Evolutionary conservation across 2,113 vertebrate genomes (phyloP).

Genomic region (Collichthys lucidus): DNA sequence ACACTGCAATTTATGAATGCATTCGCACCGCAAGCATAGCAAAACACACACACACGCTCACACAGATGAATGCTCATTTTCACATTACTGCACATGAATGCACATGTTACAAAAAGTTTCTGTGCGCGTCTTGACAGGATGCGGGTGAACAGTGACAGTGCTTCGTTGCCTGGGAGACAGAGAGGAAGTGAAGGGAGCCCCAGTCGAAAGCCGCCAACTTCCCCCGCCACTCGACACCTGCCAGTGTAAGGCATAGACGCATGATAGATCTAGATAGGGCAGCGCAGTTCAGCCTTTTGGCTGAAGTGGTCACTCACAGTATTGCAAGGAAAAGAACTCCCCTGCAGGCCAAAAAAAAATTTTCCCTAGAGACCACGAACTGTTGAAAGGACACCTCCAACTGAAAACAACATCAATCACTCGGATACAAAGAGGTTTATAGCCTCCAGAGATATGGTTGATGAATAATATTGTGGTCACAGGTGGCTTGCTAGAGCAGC

Average conservation of each 20-base stretch:
- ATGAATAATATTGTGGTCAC: not conserved
- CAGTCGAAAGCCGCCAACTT: constrained; percentile 79
- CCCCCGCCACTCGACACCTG: constrained; percentile 76
- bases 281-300: no score
- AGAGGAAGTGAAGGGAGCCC: constrained; percentile 82
- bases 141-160: constrained; percentile 87
- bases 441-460: not conserved
- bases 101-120: not conserved
- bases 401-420: no score
- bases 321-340: no score
- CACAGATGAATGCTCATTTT: not conserved
- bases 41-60: constrained; percentile 1
- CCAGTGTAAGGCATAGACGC: constrained; percentile 73
- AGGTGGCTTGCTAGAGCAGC: no score
- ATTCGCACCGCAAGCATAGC: constrained; percentile 8
- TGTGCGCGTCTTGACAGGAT: constrained; percentile 74
- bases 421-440: not conserved
- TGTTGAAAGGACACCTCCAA: no score
- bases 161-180: constrained; percentile 84
- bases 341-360: no score
- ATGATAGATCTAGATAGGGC: no score
- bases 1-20: not conserved
- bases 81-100: constrained; percentile 14
- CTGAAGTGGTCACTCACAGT: no score
- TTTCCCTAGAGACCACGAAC: no score